phyloP scores from a whole-genome alignment of 1,140 invertebrate genomes.

The Macrostomum lignano region DNA sequence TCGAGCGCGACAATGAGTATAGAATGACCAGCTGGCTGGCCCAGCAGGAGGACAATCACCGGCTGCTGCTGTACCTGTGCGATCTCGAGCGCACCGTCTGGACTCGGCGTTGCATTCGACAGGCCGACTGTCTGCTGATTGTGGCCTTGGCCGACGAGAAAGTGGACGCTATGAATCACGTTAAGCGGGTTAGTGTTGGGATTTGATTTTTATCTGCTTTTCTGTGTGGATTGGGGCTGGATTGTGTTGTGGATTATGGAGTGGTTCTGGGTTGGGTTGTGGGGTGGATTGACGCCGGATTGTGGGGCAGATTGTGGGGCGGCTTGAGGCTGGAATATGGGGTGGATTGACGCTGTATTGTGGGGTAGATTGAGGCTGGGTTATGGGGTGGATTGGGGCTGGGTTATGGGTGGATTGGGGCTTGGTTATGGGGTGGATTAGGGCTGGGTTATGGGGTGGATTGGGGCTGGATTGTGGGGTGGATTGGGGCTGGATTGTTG shows the following conservation, averaged over 20 bases:
- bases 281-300: constrained; percentile 8
- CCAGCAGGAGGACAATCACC: constrained; percentile 82
- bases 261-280: background rate
- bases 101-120: constrained; percentile 81
- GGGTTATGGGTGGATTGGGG: no score
- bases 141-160: constrained; percentile 52
- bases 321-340: background rate
- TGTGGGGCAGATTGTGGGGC: constrained; percentile 47
- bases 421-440: no score
- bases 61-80: constrained; percentile 77
- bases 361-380: constrained; percentile 74
- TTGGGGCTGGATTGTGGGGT: no score
- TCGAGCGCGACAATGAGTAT: constrained; percentile 39
- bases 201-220: background rate
- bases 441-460: no score
- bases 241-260: background rate
- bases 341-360: constrained; percentile 9
- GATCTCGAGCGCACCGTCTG: constrained; percentile 54
- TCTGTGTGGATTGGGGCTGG: constrained; percentile 6
- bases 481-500: no score
- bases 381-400: no score
- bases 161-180: background rate
- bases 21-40: constrained; percentile 79
- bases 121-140: constrained; percentile 89
- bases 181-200: background rate